Evolutionary conservation across 2,113 vertebrate species (phyloP), one percentile per base, ranked within the genome.

Genomic region (Carollia perspicillata): DNA sequence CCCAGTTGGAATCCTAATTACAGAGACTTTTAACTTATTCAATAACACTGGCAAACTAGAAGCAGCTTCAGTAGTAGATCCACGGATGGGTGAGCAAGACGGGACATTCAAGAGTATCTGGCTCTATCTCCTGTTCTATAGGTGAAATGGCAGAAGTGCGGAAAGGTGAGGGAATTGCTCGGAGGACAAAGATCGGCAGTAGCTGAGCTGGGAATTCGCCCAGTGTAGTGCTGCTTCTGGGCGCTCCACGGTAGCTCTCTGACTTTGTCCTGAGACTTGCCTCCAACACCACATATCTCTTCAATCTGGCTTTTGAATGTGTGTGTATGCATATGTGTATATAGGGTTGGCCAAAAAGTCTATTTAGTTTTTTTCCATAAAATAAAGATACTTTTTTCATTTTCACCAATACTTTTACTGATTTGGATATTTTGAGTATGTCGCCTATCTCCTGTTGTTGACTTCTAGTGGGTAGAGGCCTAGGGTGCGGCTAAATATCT

Each of bases 21-120:
- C 37, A 60, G 6, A 66, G 75, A 84, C 53, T 90, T 93, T 75
- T 65, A 40, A 20, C 42, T 77, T 87, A 72, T 18, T 10, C 49
- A 88, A 16, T 80, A 72, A 71, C 58, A 71, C 83, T 90, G 89
- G 65, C 51, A 92, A 65, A 88, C n/a, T 68, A 17, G 14, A 93
- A 18, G 33, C 40, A 72, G 35, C 33, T 93, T 92, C 35, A 18
- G 44, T 79, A 68, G 33, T 37, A 33, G 35, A 63, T 26, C 26
- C 35, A 42, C 58, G 30, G 53, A 65, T 5, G 20, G 26, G 30
- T 28, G 20, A 96, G n/a, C 8, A 88, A 68, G 74, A 86, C 55
- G 42, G 75, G 60, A 44, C 40, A 33, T 35, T 69, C 9, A 8
- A 37, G 47, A 55, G 30, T 23, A 40, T 51, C 47, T 84, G 79